Conservation (phyloP, 2,113 vertebrate species). For the Gymnogyps californianus region DNA sequence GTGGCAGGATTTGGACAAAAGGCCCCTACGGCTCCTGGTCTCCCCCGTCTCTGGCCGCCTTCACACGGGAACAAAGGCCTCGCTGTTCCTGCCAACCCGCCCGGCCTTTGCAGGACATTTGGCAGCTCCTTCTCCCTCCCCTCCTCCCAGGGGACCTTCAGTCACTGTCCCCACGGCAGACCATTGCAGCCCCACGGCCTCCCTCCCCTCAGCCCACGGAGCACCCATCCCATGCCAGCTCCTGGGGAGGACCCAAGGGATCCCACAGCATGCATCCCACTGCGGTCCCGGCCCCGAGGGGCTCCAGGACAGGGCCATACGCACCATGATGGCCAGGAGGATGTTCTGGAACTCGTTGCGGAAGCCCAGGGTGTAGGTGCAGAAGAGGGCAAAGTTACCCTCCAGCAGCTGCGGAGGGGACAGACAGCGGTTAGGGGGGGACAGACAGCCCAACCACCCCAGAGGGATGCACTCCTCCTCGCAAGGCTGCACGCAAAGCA, state of each 20-base stretch:
- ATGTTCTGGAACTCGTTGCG: constrained; percentile 91
- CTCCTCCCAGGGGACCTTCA: background rate
- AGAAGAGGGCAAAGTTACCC: constrained; percentile 95
- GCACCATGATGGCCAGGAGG: constrained; percentile 93
- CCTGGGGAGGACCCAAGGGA: background rate
- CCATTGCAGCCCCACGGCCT: background rate
- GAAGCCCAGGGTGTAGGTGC: constrained; percentile 89
- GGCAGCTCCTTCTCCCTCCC: background rate
- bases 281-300: accelerated
- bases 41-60: background rate
- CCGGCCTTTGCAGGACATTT: background rate
- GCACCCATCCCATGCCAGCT: background rate
- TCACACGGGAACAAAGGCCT: background rate
- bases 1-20: constrained; percentile 35
- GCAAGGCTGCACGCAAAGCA: accelerated
- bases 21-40: background rate
- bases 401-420: constrained; percentile 83
- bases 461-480: accelerated
- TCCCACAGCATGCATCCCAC: accelerated
- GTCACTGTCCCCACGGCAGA: background rate
- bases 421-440: background rate
- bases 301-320: background rate
- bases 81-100: background rate
- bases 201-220: background rate
- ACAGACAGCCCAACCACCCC: no score